A percentile compares a stretch with the other conserved stretches of the same genome.
These are phyloP conservation scores for Nemotelus pantherinus DNA, from an alignment of 2,888 invertebrate species.

Conservation along the genomic window DNA sequence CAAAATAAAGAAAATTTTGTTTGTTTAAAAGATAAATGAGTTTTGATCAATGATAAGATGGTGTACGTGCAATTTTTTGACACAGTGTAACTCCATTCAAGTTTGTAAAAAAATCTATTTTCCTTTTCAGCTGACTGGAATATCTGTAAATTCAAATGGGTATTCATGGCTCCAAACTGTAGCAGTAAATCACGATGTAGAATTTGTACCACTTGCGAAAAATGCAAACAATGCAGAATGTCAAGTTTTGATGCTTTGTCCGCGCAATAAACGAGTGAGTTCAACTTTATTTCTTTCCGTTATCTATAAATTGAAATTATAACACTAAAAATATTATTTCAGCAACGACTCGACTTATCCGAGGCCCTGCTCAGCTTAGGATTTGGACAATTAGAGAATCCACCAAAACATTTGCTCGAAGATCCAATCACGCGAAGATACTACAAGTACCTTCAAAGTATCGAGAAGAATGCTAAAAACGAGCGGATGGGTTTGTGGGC, in stretches of 20 bases:
- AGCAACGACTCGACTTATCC: slow-evolving; percentile 58
- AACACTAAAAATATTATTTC: not conserved
- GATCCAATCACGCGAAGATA: slow-evolving; percentile 55
- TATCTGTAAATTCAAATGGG: slow-evolving; percentile 61
- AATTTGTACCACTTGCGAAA: slow-evolving; percentile 64
- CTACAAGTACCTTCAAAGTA: slow-evolving; percentile 58
- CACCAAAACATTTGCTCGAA: slow-evolving; percentile 41
- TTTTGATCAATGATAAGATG: too few species aligned
- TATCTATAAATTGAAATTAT: not conserved
- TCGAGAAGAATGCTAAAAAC: slow-evolving; percentile 55
- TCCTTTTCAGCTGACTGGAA: slow-evolving; percentile 57
- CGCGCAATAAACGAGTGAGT: slow-evolving; percentile 57
- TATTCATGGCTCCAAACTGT: slow-evolving; percentile 67
- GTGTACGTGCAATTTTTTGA: too few species aligned
- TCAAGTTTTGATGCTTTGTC: slow-evolving; percentile 62
- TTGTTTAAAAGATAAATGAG: too few species aligned
- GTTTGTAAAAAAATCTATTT: not conserved
- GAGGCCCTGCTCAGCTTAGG: slow-evolving; percentile 61
- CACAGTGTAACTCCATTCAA: too few species aligned
- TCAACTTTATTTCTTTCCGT: not conserved
- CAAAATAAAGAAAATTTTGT: too few species aligned
- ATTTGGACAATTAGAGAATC: slow-evolving; percentile 58
- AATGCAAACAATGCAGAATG: slow-evolving; percentile 64
- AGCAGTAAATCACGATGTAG: slow-evolving; percentile 62
- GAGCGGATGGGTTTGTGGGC: slow-evolving; percentile 53